Evolutionary conservation across 2,113 vertebrate species (phyloP), one percentile per base, ranked within the genome.

Genomic region (Microtus oregoni): DNA sequence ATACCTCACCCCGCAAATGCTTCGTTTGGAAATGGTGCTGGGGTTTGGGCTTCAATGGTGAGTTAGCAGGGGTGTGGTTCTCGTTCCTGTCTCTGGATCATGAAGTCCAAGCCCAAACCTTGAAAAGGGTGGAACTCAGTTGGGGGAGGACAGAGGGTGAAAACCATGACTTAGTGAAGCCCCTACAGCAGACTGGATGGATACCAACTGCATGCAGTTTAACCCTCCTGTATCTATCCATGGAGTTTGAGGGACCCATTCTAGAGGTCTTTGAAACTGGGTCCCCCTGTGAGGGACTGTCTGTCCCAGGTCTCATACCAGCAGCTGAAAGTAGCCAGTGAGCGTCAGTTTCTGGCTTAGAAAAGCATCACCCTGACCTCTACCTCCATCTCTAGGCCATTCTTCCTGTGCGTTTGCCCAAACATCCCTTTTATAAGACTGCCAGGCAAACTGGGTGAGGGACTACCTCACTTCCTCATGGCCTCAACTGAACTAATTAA

Each of bases 341-440:
- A 24, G n/a, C 55, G 5, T 73, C 1, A 3, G 15, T 24, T 30
- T 55, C 70, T 58, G 58, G 75, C 26, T 22, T 13, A 0, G 5
- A 5, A 38, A 24, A 3, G 6, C 11, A 5, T 19, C 28, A 2
- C 52, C 5, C 3, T 4, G 8, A 1, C 35, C 52, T 41, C 24
- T 55, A 12, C 11, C 1, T 9, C 5, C 1, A 3, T 0, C 1
- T 26, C 13, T 9, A 2, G 3, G 30, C 7, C 1, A 0, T 52
- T 77, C 63, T 30, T 30, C 3, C 41, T 35, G 3, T 17, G 3
- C 1, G 0, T 55, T 30, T 50, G 32, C 22, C 20, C 26, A 7
- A 1, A 5, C 14, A 6, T 7, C 70, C 11, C 38, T 65, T 81
- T 41, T 14, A 0, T 12, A 8, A 63, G 77, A 44, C 26, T 11